These are phyloP conservation scores for Parochlus steinenii DNA, from an alignment of 2,888 invertebrate species.

Conservation along the genomic window DNA sequence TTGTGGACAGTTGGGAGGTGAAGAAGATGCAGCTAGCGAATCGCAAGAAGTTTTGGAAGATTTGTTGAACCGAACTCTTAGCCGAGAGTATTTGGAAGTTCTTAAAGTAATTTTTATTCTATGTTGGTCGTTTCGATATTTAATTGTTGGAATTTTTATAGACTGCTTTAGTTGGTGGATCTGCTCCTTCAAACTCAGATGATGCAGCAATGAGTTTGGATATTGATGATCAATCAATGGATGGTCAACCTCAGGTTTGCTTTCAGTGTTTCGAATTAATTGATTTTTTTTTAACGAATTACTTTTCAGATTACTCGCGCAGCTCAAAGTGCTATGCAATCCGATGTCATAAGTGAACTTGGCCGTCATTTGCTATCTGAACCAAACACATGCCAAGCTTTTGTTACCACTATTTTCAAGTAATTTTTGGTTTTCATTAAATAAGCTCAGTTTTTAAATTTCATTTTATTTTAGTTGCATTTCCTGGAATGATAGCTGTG, in stretches of 20 bases:
- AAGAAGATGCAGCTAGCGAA: constrained; percentile 49
- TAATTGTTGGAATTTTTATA: constrained; percentile 35
- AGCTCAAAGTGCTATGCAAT: constrained; percentile 33
- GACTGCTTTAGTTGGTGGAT: constrained; percentile 56
- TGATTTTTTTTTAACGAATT: constrained; percentile 22
- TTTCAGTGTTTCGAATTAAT: too few relatives aligned
- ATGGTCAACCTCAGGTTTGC: constrained; percentile 41
- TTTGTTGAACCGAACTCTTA: constrained; percentile 68
- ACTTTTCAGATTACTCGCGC: too few relatives aligned
- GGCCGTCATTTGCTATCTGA: constrained; percentile 55
- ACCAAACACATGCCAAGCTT: constrained; percentile 43
- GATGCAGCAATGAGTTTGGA: constrained; percentile 38
- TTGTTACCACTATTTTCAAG: constrained; percentile 45
- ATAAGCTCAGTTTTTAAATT: constrained; percentile 12
- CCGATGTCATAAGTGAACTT: constrained; percentile 67
- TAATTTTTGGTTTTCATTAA: constrained; percentile 17
- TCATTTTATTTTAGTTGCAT: constrained; percentile 33
- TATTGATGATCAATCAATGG: constrained; percentile 51
- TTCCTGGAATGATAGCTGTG: constrained; percentile 76
- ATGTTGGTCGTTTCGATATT: constrained; percentile 8
- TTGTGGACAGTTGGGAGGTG: constrained; percentile 57
- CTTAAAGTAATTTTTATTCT: too few relatives aligned
- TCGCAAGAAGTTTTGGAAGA: constrained; percentile 74
- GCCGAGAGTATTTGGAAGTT: constrained; percentile 76
- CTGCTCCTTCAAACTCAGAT: constrained; percentile 34